Evolutionary conservation across 2,797 vertebrate genomes (phyloP).

Genomic region (Buphagus erythrorhynchus): DNA sequence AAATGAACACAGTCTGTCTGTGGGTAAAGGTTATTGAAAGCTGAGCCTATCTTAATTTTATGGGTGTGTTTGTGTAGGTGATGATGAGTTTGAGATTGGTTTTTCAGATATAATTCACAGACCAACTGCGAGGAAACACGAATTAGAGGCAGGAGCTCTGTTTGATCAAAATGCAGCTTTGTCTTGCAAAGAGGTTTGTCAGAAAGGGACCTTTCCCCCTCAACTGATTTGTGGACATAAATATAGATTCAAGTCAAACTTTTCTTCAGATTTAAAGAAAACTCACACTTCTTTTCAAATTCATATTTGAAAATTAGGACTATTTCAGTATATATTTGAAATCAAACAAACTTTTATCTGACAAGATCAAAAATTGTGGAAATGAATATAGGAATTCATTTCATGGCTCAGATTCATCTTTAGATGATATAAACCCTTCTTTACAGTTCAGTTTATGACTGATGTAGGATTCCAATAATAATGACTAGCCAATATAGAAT

Average conservation of each 20-base stretch:
- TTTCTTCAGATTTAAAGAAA: background rate
- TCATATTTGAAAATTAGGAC: background rate
- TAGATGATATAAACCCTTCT: background rate
- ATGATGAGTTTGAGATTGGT: constrained; percentile 15
- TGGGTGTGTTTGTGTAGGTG: background rate
- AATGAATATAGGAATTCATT: background rate
- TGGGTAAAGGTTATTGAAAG: constrained; percentile 18
- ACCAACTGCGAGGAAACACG: background rate
- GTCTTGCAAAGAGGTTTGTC: background rate
- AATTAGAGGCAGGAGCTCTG: background rate
- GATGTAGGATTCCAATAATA: background rate
- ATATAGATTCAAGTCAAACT: background rate
- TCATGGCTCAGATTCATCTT: background rate
- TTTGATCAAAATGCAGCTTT: background rate
- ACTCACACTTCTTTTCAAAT: background rate
- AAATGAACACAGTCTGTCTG: background rate
- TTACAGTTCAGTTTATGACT: background rate
- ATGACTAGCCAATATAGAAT: background rate
- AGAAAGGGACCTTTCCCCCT: background rate
- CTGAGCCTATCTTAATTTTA: background rate
- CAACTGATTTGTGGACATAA: background rate
- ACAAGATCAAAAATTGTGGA: background rate
- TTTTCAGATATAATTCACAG: background rate
- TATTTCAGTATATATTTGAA: background rate
- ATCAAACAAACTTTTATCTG: background rate